Percentiles rank a stretch among this genome's conserved stretches.
Evolutionary conservation across 2,888 invertebrate genomes (phyloP).

Genomic region (Drosophila subsilvestris): DNA sequence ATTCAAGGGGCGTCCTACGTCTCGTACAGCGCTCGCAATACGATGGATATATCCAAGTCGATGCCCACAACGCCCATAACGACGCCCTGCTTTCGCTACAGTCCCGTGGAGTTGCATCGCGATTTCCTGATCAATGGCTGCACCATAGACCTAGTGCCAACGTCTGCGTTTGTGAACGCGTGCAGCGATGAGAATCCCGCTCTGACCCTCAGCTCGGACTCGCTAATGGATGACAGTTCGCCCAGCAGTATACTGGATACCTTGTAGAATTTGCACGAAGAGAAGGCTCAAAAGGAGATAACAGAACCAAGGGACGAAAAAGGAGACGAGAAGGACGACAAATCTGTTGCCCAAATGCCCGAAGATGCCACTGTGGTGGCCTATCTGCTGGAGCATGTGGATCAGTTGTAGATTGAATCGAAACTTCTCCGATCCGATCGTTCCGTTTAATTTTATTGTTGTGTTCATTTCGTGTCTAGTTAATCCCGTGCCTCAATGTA

Average conservation of each 20-base stretch:
- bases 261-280: slow-evolving; percentile 83
- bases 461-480: slow-evolving; percentile 33
- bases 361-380: slow-evolving; percentile 62
- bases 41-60: slow-evolving; percentile 88
- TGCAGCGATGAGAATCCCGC: slow-evolving; percentile 46
- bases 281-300: slow-evolving; percentile 62
- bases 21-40: slow-evolving; percentile 58
- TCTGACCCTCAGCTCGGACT: slow-evolving; percentile 57
- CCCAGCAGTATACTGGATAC: slow-evolving; percentile 77
- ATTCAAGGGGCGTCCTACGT: slow-evolving; percentile 39
- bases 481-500: slow-evolving; percentile 1
- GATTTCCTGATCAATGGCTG: slow-evolving; percentile 88
- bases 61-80: slow-evolving; percentile 90
- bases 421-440: slow-evolving; percentile 8
- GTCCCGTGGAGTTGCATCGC: slow-evolving; percentile 83
- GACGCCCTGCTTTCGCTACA: slow-evolving; percentile 86
- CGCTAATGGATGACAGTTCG: slow-evolving; percentile 69
- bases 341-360: slow-evolving; percentile 26
- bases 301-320: slow-evolving; percentile 9
- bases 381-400: slow-evolving; percentile 78
- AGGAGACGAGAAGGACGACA: slow-evolving; percentile 30
- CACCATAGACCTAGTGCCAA: slow-evolving; percentile 84
- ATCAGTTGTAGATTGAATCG: slow-evolving; percentile 65
- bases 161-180: slow-evolving; percentile 63
- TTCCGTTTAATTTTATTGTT: slow-evolving; percentile 29